Evolutionary conservation across 1,140 invertebrate genomes (phyloP).

Genomic region (Rhagoletis zephyria): DNA sequence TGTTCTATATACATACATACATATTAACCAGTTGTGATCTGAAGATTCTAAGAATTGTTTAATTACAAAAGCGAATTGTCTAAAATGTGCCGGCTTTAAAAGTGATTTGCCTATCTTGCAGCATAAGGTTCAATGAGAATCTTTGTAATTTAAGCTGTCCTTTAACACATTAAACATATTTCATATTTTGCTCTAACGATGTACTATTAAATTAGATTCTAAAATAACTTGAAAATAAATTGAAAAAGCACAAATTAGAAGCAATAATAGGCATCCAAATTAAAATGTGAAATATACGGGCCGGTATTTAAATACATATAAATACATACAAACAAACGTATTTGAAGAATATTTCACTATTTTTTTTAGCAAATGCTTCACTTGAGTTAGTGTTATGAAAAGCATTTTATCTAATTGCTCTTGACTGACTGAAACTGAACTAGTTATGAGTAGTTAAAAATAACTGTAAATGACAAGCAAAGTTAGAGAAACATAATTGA

Average conservation of each 20-base stretch:
- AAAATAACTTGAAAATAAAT: not conserved
- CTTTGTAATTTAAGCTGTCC: not conserved
- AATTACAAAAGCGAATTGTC: too few species aligned
- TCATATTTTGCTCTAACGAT: not conserved
- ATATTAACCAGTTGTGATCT: too few species aligned
- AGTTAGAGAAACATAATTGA: not conserved
- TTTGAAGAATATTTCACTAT: not conserved
- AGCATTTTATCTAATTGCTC: slow-evolving; percentile 21
- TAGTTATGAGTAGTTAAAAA: not conserved
- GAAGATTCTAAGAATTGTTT: too few species aligned
- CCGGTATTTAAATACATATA: too few species aligned
- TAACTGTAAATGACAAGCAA: slow-evolving; percentile 26
- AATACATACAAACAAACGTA: not conserved
- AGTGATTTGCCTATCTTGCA: too few species aligned
- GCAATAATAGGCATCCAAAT: not conserved
- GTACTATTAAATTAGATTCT: not conserved
- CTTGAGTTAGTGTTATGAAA: not conserved
- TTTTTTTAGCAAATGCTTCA: not conserved
- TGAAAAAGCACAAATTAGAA: not conserved
- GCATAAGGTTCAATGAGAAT: too few species aligned
- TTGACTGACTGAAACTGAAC: not conserved
- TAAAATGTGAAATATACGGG: not conserved
- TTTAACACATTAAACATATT: not conserved
- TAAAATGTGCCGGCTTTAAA: too few species aligned
- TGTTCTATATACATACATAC: too few species aligned